phyloP scores from a whole-genome alignment of 2,797 vertebrate species.

The Salmo trutta region DNA sequence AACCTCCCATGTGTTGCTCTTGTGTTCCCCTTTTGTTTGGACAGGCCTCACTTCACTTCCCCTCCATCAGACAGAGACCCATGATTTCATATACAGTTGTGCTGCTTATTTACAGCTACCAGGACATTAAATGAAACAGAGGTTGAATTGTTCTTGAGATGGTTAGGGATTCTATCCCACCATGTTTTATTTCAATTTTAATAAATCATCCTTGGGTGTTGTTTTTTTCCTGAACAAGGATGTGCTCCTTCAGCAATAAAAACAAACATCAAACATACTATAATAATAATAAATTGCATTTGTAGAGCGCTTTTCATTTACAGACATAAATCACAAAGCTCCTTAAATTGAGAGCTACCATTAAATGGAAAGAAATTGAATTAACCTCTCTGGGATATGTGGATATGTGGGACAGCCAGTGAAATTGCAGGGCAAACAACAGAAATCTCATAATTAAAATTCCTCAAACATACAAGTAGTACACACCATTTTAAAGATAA shows the following conservation, averaged over 20 bases:
- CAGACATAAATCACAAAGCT: too few relatives aligned
- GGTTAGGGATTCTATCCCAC: background rate
- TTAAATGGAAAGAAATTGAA: too few relatives aligned
- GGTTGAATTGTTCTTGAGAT: background rate
- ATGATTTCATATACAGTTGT: background rate
- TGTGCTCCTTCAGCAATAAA: background rate
- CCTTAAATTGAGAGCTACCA: too few relatives aligned
- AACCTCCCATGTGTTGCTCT: background rate
- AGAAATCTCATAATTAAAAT: too few relatives aligned
- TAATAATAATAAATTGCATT: too few relatives aligned
- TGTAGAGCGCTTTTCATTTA: too few relatives aligned
- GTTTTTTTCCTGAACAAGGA: slow-evolving; percentile 1
- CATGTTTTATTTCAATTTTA: background rate
- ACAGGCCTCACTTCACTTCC: slow-evolving; percentile 4
- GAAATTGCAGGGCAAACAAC: too few relatives aligned
- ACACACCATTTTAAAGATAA: too few relatives aligned
- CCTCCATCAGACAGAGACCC: background rate
- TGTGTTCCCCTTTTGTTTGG: background rate
- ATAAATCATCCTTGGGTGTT: background rate
- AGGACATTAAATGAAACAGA: background rate
- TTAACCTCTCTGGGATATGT: too few relatives aligned
- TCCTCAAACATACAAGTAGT: too few relatives aligned
- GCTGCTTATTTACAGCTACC: background rate
- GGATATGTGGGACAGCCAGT: too few relatives aligned
- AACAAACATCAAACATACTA: background rate